phyloP scores from a whole-genome alignment of 2,797 vertebrate genomes.

The Atherinosoma microstoma region DNA sequence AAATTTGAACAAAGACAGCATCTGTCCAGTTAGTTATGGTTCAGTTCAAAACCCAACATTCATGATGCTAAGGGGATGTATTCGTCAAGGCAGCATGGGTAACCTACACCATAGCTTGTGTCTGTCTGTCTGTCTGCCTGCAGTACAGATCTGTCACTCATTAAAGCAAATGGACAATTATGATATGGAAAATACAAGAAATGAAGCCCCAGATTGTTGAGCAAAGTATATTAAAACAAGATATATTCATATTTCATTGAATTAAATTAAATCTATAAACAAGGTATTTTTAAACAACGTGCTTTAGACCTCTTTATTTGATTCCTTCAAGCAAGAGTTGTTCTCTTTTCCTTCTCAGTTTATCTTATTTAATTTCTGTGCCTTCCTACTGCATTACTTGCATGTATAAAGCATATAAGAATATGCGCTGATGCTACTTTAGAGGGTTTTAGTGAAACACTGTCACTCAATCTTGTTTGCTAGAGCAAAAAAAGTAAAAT shows the following conservation, averaged over 20 bases:
- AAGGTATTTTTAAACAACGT: not conserved
- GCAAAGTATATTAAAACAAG: not conserved
- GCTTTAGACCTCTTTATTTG: not conserved
- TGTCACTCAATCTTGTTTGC: slow-evolving; percentile 9
- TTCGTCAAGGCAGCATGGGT: not conserved
- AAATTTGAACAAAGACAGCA: not conserved
- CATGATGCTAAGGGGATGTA: not conserved
- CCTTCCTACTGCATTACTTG: slow-evolving; percentile 39
- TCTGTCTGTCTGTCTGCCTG: not conserved
- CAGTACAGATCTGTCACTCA: not conserved
- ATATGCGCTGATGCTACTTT: slow-evolving; percentile 13
- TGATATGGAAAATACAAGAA: not conserved
- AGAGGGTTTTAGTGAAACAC: slow-evolving; percentile 10
- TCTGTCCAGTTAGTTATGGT: not conserved
- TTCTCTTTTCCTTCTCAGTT: not conserved
- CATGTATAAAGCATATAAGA: slow-evolving; percentile 8
- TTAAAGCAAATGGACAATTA: not conserved
- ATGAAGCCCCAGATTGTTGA: not conserved
- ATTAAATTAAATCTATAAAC: not conserved
- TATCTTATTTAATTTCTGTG: slow-evolving; percentile 47
- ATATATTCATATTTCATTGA: not conserved
- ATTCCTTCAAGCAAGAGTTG: slow-evolving; percentile 16
- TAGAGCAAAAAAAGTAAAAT: slow-evolving; percentile 1
- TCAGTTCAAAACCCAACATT: not conserved
- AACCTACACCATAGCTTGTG: not conserved